Evolutionary conservation across 2,888 invertebrate species (phyloP), one percentile per base, ranked within the genome.

Genomic region (Lasioglossum malachurum): DNA sequence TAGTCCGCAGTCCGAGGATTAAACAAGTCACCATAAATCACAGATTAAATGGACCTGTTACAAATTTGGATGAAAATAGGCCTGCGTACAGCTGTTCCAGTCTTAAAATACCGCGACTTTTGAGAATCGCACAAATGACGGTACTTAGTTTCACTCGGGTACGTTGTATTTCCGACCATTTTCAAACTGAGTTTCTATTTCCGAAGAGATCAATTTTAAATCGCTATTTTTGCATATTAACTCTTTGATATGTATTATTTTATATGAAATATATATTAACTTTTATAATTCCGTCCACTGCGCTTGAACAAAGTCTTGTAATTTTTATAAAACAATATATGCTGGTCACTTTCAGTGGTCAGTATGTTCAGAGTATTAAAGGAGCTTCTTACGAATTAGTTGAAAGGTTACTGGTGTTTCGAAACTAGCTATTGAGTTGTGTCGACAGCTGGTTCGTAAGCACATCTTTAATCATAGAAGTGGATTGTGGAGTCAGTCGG

Each of bases 1-100:
- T 60, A 60, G 57, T n/a, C 27, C 57, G 27, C n/a, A 4, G 57
- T 60, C 8, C 57, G 27, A 14, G 57, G 57, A 60, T 60, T 60
- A 60, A 60, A 60, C 57, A 27, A 60, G 57, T 60, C 57, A 27
- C 1, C 57, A 27, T 60, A 27, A 60, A 60, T 60, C 57, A 60
- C 57, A 60, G 57, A 60, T 60, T 60, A 60, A 60, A 60, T 60
- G 57, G 57, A 60, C 57, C 57, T 60, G 57, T 60, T 60, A 60
- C 57, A 60, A 60, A 60, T 60, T 60, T 60, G 57, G 57, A 60
- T 60, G 57, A 60, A 60, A 60, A 60, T 60, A 60, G 57, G n/a
- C 23, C 27, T 27, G 14, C 57, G 57, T 60, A 60, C 57, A 60
- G 57, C 57, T 60, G 57, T 60, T 60, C n/a, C 57, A 4, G 27